Evolutionary conservation across 2,888 invertebrate species (phyloP).

Genomic region (Scaptomyza cyrtandrae): DNA sequence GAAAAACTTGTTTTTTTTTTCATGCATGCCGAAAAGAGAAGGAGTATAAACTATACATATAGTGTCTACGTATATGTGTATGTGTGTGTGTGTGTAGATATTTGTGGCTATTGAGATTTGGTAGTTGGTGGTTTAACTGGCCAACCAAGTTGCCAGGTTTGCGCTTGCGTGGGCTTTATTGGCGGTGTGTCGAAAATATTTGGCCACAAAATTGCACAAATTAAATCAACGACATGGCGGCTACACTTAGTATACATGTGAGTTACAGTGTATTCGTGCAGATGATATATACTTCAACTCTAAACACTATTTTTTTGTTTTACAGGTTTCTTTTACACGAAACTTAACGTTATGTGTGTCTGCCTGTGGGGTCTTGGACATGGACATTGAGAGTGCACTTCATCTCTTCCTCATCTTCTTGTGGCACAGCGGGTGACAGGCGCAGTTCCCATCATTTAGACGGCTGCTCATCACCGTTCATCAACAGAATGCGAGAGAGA

Average conservation of each 20-base stretch:
- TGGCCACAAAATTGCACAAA: constrained; percentile 77
- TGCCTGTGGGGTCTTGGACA: constrained; percentile 72
- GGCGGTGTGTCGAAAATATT: constrained; percentile 80
- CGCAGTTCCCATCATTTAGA: constrained; percentile 75
- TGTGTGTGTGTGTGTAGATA: constrained; percentile 8
- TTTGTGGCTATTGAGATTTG: constrained; percentile 40
- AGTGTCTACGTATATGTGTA: constrained; percentile 1
- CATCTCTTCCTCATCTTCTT: constrained; percentile 4
- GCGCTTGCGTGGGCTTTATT: constrained; percentile 77
- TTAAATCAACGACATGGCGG: constrained; percentile 78
- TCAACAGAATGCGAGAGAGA: constrained; percentile 12
- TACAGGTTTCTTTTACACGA: constrained; percentile 59
- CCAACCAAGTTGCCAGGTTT: constrained; percentile 66
- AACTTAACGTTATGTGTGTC: constrained; percentile 14
- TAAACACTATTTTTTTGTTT: constrained; percentile 1
- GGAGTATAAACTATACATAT: constrained; percentile 14
- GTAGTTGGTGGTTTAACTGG: constrained; percentile 48
- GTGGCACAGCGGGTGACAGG: constrained; percentile 81
- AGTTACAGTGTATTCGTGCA: constrained; percentile 10
- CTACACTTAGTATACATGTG: constrained; percentile 12
- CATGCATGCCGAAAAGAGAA: constrained; percentile 61
- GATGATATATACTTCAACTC: constrained; percentile 40
- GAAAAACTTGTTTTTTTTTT: constrained; percentile 77
- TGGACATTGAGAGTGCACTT: constrained; percentile 3
- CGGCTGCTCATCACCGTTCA: constrained; percentile 71